phyloP scores from a whole-genome alignment of 2,888 invertebrate species.

The Trissoscelio sp. region DNA sequence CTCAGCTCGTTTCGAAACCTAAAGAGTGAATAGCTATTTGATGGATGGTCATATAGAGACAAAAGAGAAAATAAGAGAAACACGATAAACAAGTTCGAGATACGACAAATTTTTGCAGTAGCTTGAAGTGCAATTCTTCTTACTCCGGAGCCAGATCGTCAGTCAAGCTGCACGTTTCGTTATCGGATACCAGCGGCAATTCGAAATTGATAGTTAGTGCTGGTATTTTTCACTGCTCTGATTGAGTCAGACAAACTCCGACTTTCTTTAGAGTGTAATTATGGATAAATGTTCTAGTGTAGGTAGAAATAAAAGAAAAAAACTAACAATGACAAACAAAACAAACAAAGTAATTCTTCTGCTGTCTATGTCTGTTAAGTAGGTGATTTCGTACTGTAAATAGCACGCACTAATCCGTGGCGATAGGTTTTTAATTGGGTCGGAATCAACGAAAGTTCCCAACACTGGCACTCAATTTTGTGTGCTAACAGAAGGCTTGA shows the following conservation, averaged over 20 bases:
- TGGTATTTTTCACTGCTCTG: slow-evolving; percentile 57
- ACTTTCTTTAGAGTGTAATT: slow-evolving; percentile 62
- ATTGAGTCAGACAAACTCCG: slow-evolving; percentile 44
- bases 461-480: slow-evolving; percentile 64
- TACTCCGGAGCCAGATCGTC: slow-evolving; percentile 19
- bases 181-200: slow-evolving; percentile 45
- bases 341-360: slow-evolving; percentile 57
- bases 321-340: slow-evolving; percentile 19
- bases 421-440: slow-evolving; percentile 45
- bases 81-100: slow-evolving; percentile 21
- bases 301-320: slow-evolving; percentile 47
- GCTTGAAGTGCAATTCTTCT: slow-evolving; percentile 40
- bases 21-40: slow-evolving; percentile 2
- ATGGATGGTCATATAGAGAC: slow-evolving; percentile 3
- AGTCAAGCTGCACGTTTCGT: slow-evolving; percentile 10
- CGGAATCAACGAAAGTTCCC: slow-evolving; percentile 51
- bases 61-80: background rate
- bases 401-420: slow-evolving; percentile 56
- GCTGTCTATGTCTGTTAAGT: slow-evolving; percentile 67
- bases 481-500: slow-evolving; percentile 31
- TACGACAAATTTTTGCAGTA: slow-evolving; percentile 42
- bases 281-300: slow-evolving; percentile 64
- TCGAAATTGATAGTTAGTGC: slow-evolving; percentile 63
- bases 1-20: slow-evolving; percentile 36
- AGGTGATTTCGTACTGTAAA: slow-evolving; percentile 63